A percentile compares a stretch with the other conserved stretches of the same genome.
phyloP scores from a whole-genome alignment of 2,113 vertebrate species.

The Sinocyclocheilus anshuiensis region DNA sequence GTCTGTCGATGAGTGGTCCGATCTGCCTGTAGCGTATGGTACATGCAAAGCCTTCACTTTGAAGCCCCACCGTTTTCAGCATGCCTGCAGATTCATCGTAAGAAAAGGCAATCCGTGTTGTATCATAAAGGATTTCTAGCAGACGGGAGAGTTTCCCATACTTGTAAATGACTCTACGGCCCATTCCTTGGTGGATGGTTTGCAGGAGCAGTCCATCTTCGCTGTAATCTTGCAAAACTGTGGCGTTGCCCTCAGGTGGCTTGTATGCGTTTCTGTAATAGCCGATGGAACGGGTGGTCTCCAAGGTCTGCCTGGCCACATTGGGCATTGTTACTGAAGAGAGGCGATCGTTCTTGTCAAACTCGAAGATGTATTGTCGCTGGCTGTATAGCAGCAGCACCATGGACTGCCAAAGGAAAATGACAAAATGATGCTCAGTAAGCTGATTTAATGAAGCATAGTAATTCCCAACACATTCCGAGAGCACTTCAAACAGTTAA shows the following conservation, averaged over 20 bases:
- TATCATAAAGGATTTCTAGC: slow-evolving; percentile 93
- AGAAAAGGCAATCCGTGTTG: slow-evolving; percentile 90
- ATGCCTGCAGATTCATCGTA: slow-evolving; percentile 93
- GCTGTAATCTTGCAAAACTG: slow-evolving; percentile 93
- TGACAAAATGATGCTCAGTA: slow-evolving; percentile 32
- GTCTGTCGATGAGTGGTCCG: slow-evolving; percentile 92
- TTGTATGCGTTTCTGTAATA: slow-evolving; percentile 96
- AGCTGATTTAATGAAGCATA: slow-evolving; percentile 47
- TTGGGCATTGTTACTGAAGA: slow-evolving; percentile 98
- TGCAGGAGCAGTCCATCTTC: slow-evolving; percentile 90
- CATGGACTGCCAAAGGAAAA: slow-evolving; percentile 85
- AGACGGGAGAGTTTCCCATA: slow-evolving; percentile 93
- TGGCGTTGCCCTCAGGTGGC: slow-evolving; percentile 92
- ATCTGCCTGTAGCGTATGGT: slow-evolving; percentile 96
- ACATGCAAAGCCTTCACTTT: slow-evolving; percentile 94
- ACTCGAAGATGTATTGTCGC: slow-evolving; percentile 98
- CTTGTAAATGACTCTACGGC: slow-evolving; percentile 91
- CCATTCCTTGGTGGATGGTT: slow-evolving; percentile 89
- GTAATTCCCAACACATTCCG: slow-evolving; percentile 37
- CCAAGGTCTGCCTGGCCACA: slow-evolving; percentile 90
- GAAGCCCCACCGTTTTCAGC: slow-evolving; percentile 93
- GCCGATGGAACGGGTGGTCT: slow-evolving; percentile 92
- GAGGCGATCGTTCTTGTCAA: slow-evolving; percentile 93
- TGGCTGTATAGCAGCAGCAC: slow-evolving; percentile 96
- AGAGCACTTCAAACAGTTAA: slow-evolving; percentile 54